Percentiles rank a stretch among this genome's conserved stretches.
Evolutionary conservation across 2,888 invertebrate genomes (phyloP).

Genomic region (Macrosiphum euphorbiae): DNA sequence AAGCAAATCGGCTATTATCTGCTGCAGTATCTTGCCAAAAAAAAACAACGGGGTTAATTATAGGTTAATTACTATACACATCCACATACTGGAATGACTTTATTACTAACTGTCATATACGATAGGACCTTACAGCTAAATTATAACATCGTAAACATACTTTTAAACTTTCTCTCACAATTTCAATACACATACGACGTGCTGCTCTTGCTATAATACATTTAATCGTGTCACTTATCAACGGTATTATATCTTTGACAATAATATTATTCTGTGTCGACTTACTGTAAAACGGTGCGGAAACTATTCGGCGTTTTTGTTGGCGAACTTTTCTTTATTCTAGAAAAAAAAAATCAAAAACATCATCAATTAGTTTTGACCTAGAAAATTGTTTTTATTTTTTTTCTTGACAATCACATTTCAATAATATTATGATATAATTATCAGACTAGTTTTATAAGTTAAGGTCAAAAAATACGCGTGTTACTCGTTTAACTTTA

Average conservation of each 20-base stretch:
- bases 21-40: not conserved
- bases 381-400: not conserved
- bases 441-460: not conserved
- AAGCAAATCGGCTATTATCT: not conserved
- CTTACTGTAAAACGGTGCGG: constrained; percentile 4
- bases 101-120: not conserved
- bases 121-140: not conserved
- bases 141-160: not conserved
- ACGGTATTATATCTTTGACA: not conserved
- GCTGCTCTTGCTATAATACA: not conserved
- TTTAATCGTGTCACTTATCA: not conserved
- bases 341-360: constrained; percentile 24
- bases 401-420: not conserved
- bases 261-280: not conserved
- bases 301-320: constrained; percentile 9
- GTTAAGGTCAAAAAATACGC: not conserved
- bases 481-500: not conserved
- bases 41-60: not conserved
- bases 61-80: not conserved
- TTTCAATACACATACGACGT: not conserved
- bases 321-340: constrained; percentile 6
- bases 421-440: not conserved
- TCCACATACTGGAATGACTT: not conserved
- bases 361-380: constrained; percentile 11
- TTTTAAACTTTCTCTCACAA: not conserved